These are phyloP conservation scores for Leptopilina syphax DNA, from an alignment of 2,888 invertebrate genomes.

Conservation along the genomic window DNA sequence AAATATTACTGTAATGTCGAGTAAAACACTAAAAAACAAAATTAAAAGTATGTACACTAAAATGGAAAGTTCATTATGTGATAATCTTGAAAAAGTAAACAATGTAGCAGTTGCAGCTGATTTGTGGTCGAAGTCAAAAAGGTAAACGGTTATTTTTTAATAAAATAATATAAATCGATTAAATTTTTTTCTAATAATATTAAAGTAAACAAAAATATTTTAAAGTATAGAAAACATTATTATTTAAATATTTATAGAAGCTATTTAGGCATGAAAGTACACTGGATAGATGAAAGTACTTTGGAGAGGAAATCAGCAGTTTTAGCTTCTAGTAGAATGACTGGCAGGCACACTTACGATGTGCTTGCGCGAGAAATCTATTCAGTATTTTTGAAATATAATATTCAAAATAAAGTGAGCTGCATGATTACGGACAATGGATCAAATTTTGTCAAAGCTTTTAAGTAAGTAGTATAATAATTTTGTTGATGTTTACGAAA, in stretches of 20 bases:
- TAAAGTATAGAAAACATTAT: neutral
- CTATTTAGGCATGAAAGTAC: neutral
- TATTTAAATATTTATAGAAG: neutral
- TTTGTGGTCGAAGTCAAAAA: neutral
- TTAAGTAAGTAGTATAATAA: conserved; percentile 12
- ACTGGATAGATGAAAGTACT: conserved; percentile 31
- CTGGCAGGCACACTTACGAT: conserved; percentile 38
- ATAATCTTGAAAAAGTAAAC: neutral
- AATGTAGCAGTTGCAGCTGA: neutral
- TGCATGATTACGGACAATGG: conserved; percentile 40
- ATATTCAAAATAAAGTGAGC: conserved; percentile 45
- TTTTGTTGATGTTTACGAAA: neutral
- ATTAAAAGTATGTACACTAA: neutral
- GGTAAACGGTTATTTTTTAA: neutral
- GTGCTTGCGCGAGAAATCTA: conserved; percentile 39
- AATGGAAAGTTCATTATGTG: neutral
- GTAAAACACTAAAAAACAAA: neutral
- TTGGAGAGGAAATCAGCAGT: conserved; percentile 35
- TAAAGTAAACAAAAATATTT: neutral
- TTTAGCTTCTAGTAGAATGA: conserved; percentile 36
- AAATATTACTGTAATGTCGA: neutral
- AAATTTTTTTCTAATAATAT: neutral
- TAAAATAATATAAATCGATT: neutral
- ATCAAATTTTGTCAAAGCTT: conserved; percentile 40
- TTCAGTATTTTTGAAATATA: conserved; percentile 39